These are phyloP conservation scores for Heliothis subflexa DNA, from an alignment of 1,140 invertebrate species.

Conservation along the genomic window DNA sequence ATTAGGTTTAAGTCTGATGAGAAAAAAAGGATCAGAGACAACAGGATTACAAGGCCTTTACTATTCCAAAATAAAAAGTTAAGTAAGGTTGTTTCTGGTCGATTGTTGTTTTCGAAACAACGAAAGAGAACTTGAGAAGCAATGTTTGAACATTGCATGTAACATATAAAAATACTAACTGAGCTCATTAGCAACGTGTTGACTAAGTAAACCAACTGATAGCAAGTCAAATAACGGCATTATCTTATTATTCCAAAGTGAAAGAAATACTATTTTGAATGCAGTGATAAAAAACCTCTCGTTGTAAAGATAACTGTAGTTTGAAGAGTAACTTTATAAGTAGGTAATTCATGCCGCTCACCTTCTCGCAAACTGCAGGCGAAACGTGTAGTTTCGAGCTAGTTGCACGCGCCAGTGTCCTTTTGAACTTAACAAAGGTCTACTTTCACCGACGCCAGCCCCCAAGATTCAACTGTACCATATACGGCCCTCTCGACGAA, in stretches of 20 bases:
- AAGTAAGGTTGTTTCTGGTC: not conserved
- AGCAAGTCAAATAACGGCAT: conserved; percentile 48
- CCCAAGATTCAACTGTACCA: conserved; percentile 76
- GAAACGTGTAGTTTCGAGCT: conserved; percentile 75
- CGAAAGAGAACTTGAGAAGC: not conserved
- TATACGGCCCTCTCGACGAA: conserved; percentile 77
- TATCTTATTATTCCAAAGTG: conserved; percentile 48
- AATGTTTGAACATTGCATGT: not conserved
- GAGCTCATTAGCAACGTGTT: conserved; percentile 27
- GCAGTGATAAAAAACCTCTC: conserved; percentile 55
- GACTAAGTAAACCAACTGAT: conserved; percentile 36
- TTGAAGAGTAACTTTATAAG: conserved; percentile 63
- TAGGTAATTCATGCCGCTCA: conserved; percentile 76
- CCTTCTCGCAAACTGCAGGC: conserved; percentile 76
- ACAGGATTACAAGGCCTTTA: not conserved
- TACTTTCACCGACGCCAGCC: conserved; percentile 81
- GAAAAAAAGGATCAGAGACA: not conserved
- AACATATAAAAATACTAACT: conserved; percentile 12
- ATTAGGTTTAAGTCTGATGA: not conserved
- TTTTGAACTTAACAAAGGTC: conserved; percentile 84
- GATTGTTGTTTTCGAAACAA: conserved; percentile 25
- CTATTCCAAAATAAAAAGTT: conserved; percentile 14
- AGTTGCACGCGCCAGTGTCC: conserved; percentile 78
- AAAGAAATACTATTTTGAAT: conserved; percentile 55
- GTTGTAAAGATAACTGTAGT: conserved; percentile 66